phyloP scores from a whole-genome alignment of 1,140 invertebrate species.

The Orius insidiosus region DNA sequence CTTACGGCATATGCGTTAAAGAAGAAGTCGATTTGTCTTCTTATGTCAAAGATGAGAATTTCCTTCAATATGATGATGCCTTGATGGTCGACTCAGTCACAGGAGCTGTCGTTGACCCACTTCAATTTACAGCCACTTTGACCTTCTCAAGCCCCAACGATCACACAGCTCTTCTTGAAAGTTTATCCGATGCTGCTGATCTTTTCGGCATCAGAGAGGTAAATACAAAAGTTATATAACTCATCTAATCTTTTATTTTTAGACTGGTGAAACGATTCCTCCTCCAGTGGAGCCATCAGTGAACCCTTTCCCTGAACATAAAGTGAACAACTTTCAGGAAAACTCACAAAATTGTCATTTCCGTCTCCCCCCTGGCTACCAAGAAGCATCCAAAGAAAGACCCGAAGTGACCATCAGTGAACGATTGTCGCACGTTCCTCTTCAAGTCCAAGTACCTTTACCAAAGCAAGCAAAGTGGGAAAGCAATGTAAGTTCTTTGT shows the following conservation, averaged over 20 bases:
- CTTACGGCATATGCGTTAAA: conserved; percentile 59
- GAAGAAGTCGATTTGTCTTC: conserved; percentile 48
- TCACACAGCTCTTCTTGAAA: conserved; percentile 46
- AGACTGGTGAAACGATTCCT: conserved; percentile 21
- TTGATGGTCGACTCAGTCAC: conserved; percentile 66
- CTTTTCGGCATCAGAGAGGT: conserved; percentile 38
- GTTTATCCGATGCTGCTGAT: conserved; percentile 53
- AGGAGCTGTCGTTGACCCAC: conserved; percentile 53
- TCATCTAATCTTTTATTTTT: not conserved
- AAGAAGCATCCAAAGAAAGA: conserved; percentile 28
- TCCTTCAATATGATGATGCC: conserved; percentile 41
- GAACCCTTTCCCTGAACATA: conserved; percentile 50
- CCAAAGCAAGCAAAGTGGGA: conserved; percentile 15
- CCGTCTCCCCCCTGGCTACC: conserved; percentile 17
- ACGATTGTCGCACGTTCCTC: conserved; percentile 38
- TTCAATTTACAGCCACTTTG: conserved; percentile 62
- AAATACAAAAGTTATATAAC: conserved; percentile 6
- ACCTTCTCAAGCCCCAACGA: conserved; percentile 60
- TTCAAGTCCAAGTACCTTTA: conserved; percentile 46
- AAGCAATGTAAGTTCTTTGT: conserved; percentile 6
- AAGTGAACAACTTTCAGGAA: conserved; percentile 16
- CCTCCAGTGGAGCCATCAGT: conserved; percentile 45
- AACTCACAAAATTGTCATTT: conserved; percentile 23
- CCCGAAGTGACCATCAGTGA: conserved; percentile 25
- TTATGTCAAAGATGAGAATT: conserved; percentile 46